Evolutionary conservation across 2,797 vertebrate genomes (phyloP).

Genomic region (Typhlichthys eigenmanni): DNA sequence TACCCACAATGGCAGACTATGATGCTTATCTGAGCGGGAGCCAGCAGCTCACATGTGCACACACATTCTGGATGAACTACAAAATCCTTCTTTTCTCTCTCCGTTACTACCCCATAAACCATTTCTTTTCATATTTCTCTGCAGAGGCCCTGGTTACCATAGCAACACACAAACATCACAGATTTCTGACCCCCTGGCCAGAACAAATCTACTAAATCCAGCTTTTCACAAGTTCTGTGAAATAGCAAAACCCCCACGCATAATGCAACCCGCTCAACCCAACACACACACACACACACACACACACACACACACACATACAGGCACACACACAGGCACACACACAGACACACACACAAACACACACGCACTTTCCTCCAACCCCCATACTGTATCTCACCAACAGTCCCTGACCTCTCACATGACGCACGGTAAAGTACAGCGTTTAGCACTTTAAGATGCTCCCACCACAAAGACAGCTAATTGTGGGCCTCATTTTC

Average conservation of each 20-base stretch:
- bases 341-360: constrained; percentile 12
- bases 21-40: background rate
- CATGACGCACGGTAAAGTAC: constrained; percentile 55
- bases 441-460: constrained; percentile 59
- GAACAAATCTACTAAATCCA: constrained; percentile 54
- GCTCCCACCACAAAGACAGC: constrained; percentile 60
- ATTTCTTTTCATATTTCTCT: constrained; percentile 41
- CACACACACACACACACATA: background rate
- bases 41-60: constrained; percentile 2
- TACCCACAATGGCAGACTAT: constrained; percentile 28
- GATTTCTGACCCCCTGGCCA: constrained; percentile 48
- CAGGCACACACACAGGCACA: background rate
- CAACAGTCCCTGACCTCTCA: constrained; percentile 55
- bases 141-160: constrained; percentile 46
- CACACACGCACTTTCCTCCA: constrained; percentile 15
- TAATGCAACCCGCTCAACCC: constrained; percentile 23
- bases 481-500: constrained; percentile 61
- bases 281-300: constrained; percentile 8
- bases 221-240: constrained; percentile 50
- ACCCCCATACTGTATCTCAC: constrained; percentile 32
- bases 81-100: constrained; percentile 17
- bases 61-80: constrained; percentile 51
- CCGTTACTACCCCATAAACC: constrained; percentile 24
- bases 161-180: constrained; percentile 49
- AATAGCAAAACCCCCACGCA: constrained; percentile 29